phyloP scores from a whole-genome alignment of 2,113 vertebrate species.

The Calyptomena viridis region DNA sequence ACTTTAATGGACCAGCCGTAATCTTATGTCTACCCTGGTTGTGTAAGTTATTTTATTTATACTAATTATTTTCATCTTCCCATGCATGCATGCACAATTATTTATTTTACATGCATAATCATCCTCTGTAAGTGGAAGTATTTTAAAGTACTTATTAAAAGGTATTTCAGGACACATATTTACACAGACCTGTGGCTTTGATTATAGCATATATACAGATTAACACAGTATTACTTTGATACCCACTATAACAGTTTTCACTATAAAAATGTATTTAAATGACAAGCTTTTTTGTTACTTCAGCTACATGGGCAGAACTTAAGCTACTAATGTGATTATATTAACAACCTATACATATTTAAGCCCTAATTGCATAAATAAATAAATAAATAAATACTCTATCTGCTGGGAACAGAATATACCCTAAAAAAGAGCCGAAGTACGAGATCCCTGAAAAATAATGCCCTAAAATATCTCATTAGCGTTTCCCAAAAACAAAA shows the following conservation, averaged over 20 bases:
- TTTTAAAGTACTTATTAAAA: conserved; percentile 18
- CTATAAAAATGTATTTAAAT: neutral
- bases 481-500: neutral
- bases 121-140: neutral
- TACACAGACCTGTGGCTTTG: neutral
- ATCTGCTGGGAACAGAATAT: neutral
- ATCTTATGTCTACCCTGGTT: conserved; percentile 16
- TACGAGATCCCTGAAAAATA: neutral
- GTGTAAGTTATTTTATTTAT: conserved; percentile 36
- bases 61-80: conserved; percentile 10
- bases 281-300: neutral
- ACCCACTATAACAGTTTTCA: neutral
- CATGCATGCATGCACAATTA: neutral
- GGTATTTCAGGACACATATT: neutral
- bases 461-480: neutral
- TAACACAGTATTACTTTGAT: neutral
- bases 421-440: neutral
- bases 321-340: neutral
- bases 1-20: conserved; percentile 49
- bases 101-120: neutral
- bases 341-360: neutral
- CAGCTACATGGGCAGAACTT: neutral
- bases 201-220: neutral
- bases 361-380: neutral
- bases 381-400: neutral